Conservation (phyloP, 2,888 invertebrate genomes). For the Xiphydria camelus region DNA sequence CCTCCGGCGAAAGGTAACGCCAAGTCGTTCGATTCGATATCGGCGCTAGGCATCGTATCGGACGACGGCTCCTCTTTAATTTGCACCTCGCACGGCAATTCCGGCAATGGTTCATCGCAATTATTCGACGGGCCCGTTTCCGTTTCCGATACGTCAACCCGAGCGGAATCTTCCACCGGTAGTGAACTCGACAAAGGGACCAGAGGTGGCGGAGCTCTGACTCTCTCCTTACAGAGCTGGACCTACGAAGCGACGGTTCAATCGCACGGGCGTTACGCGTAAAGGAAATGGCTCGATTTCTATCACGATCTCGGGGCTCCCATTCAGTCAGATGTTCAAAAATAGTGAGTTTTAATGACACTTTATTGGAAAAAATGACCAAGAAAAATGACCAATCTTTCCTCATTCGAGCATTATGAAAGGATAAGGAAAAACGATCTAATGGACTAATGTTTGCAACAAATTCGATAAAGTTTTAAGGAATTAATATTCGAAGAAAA, state of each 20-base stretch:
- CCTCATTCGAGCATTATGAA: too few species aligned
- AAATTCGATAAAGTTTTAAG: too few species aligned
- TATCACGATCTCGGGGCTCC: too few species aligned
- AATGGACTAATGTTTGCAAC: too few species aligned
- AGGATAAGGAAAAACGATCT: too few species aligned
- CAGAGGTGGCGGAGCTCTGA: constrained; percentile 46
- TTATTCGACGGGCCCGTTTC: constrained; percentile 10
- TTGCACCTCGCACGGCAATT: constrained; percentile 46
- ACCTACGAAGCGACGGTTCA: too few species aligned
- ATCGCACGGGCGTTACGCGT: too few species aligned
- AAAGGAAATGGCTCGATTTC: too few species aligned
- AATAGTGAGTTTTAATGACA: neutral
- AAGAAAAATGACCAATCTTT: too few species aligned
- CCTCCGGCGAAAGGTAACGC: neutral
- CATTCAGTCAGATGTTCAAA: too few species aligned
- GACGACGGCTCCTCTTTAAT: constrained; percentile 42
- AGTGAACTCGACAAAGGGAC: constrained; percentile 42
- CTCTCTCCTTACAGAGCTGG: constrained; percentile 45
- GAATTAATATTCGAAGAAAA: too few species aligned
- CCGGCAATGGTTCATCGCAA: constrained; percentile 35
- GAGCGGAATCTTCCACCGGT: constrained; percentile 24
- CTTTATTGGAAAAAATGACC: neutral
- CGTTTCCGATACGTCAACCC: constrained; percentile 15
- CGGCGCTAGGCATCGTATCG: constrained; percentile 10
- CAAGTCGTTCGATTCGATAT: constrained; percentile 7